Conservation (phyloP, 2,797 vertebrate species). For the Myiotriccus ornatus region DNA sequence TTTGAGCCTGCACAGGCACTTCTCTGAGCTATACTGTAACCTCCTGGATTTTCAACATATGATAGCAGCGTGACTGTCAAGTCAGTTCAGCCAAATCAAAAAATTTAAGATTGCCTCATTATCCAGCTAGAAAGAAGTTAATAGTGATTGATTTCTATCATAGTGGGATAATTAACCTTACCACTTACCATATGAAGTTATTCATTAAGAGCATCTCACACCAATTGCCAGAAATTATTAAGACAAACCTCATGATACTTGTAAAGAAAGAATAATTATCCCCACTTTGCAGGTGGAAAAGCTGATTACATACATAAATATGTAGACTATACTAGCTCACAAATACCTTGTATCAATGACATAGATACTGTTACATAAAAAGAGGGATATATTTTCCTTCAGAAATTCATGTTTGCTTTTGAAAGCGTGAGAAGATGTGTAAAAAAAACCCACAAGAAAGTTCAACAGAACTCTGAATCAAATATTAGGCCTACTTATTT, state of each 20-base stretch:
- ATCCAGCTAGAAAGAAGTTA: conserved; percentile 24
- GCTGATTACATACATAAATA: background rate
- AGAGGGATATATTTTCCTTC: background rate
- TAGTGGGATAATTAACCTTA: conserved; percentile 49
- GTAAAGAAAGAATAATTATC: conserved; percentile 29
- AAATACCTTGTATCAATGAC: background rate
- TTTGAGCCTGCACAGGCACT: background rate
- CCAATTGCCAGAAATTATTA: conserved; percentile 36
- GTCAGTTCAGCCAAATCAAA: conserved; percentile 20
- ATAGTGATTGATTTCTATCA: conserved; percentile 52
- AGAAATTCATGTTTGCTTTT: background rate
- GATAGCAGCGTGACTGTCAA: background rate
- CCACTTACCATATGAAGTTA: conserved; percentile 30
- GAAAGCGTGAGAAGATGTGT: background rate
- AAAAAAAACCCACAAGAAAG: background rate
- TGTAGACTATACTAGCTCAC: background rate
- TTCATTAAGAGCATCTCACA: conserved; percentile 38
- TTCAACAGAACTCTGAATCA: background rate
- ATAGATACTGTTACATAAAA: background rate
- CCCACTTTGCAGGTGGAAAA: background rate
- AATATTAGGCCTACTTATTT: background rate
- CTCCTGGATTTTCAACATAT: background rate
- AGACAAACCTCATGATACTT: conserved; percentile 32
- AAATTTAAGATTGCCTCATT: conserved; percentile 20
- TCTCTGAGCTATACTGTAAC: background rate